Evolutionary conservation across 2,113 vertebrate genomes (phyloP).

Genomic region (Microtus oregoni): DNA sequence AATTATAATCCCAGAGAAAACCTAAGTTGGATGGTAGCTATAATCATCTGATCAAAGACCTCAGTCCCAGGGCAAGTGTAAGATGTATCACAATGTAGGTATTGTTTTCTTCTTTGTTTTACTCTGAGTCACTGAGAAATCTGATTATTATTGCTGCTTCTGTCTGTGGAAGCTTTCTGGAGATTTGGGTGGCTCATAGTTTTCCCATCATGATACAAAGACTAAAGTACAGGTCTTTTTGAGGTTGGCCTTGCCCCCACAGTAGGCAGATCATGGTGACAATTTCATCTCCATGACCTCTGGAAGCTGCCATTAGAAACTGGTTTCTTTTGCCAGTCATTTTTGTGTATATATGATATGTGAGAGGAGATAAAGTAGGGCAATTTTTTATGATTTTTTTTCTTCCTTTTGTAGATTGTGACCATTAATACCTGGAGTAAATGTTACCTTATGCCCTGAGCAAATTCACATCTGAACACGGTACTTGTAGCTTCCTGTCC

Average conservation of each 20-base stretch:
- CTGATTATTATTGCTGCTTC: neutral
- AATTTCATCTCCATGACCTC: constrained; percentile 52
- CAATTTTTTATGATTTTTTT: constrained; percentile 31
- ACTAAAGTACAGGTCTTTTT: neutral
- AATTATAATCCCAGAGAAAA: neutral
- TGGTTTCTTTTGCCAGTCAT: constrained; percentile 42
- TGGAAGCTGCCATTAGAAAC: constrained; percentile 67
- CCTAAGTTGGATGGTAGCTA: neutral
- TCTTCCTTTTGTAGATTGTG: constrained; percentile 58
- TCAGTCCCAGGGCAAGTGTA: neutral
- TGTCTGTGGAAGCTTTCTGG: neutral
- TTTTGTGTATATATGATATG: constrained; percentile 35
- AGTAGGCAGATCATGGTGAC: constrained; percentile 1
- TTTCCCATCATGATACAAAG: constrained; percentile 23
- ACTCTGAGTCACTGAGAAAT: constrained; percentile 58
- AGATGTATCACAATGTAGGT: neutral
- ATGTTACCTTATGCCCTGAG: constrained; percentile 57
- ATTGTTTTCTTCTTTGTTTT: constrained; percentile 53
- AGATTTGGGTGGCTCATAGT: neutral
- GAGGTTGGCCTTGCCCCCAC: neutral
- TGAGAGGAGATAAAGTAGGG: constrained; percentile 60
- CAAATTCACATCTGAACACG: constrained; percentile 36
- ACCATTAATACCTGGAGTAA: constrained; percentile 66
- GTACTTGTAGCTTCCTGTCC: constrained; percentile 29
- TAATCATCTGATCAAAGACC: neutral